phyloP scores from a whole-genome alignment of 2,888 invertebrate genomes.

The Conomelus anceps region DNA sequence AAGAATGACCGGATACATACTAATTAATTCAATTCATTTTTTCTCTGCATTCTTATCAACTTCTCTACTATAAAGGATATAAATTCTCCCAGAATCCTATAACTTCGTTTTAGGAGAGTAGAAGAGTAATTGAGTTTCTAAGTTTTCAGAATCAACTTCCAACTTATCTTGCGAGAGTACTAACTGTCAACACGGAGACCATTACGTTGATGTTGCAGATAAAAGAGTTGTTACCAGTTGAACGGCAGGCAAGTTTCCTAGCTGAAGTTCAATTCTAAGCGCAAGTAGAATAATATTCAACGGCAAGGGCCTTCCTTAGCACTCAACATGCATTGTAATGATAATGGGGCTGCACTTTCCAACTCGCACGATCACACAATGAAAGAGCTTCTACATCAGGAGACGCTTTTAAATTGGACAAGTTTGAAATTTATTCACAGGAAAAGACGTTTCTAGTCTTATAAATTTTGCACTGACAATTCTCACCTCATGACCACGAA shows the following conservation, averaged over 20 bases:
- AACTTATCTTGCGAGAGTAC: background rate
- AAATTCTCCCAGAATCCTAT: background rate
- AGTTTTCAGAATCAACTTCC: background rate
- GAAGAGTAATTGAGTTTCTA: background rate
- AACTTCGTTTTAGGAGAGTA: background rate
- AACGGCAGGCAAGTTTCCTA: background rate
- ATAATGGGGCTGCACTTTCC: background rate
- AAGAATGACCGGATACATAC: too few relatives aligned
- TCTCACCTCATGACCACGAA: background rate
- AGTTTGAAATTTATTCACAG: background rate
- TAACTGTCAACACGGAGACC: background rate
- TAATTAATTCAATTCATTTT: background rate
- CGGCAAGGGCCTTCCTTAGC: background rate
- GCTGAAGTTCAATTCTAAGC: background rate
- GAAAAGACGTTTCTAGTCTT: background rate
- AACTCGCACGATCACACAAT: background rate
- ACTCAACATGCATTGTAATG: background rate
- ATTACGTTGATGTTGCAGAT: background rate
- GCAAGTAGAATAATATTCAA: background rate
- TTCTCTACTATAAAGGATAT: background rate
- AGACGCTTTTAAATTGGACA: background rate
- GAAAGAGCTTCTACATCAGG: background rate
- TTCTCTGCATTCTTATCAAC: background rate
- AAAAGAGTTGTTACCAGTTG: background rate
- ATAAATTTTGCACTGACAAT: background rate